A percentile compares a stretch with the other conserved stretches of the same genome.
phyloP scores from a whole-genome alignment of 2,113 vertebrate genomes.

The Ovis canadensis region DNA sequence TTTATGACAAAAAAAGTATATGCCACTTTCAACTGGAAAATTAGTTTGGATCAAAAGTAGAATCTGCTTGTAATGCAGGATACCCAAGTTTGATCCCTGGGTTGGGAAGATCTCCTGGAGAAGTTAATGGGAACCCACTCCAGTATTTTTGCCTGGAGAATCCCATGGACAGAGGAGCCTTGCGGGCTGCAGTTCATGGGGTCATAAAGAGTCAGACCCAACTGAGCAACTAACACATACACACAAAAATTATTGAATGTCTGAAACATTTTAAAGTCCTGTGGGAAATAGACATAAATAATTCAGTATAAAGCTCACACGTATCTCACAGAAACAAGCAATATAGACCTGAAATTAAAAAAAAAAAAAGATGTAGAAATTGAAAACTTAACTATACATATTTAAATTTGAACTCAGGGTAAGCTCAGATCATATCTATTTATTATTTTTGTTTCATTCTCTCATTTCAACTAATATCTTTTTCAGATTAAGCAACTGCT shows the following conservation, averaged over 20 bases:
- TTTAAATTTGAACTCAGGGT: not conserved
- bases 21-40: not conserved
- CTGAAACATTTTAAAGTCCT: not conserved
- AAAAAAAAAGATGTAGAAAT: not conserved
- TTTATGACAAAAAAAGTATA: not conserved
- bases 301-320: not conserved
- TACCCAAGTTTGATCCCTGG: accelerated
- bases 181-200: not conserved
- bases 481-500: not conserved
- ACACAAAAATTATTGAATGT: not conserved
- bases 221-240: not conserved
- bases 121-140: not conserved
- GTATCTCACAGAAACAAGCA: not conserved
- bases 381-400: not conserved
- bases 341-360: not conserved
- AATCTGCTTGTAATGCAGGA: not conserved
- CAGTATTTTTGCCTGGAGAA: not conserved
- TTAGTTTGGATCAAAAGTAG: not conserved
- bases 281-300: not conserved
- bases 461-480: not conserved
- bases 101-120: not conserved
- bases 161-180: not conserved
- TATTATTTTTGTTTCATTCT: not conserved
- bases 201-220: not conserved
- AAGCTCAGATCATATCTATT: not conserved